phyloP scores from a whole-genome alignment of 2,888 invertebrate species.

The Eubasilissa splendida region DNA sequence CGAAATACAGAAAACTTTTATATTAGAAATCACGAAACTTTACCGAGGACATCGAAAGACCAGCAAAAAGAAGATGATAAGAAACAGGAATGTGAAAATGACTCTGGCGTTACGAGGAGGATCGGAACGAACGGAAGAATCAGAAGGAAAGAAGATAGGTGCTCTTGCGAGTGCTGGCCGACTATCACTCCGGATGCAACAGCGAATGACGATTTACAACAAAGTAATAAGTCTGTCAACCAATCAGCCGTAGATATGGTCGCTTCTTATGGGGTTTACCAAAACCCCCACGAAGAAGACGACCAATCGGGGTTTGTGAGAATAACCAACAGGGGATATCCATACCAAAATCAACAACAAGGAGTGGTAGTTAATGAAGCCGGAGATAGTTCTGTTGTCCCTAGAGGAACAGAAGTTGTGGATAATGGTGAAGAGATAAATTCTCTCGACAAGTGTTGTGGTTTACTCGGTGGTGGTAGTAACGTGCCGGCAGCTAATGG shows the following conservation, averaged over 20 bases:
- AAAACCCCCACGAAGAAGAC: conserved; percentile 66
- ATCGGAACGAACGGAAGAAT: conserved; percentile 60
- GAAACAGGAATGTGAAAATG: conserved; percentile 59
- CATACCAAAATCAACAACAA: conserved; percentile 65
- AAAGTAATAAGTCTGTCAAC: conserved; percentile 68
- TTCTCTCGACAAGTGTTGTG: conserved; percentile 67
- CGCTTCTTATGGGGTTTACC: conserved; percentile 72
- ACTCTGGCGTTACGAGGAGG: conserved; percentile 48
- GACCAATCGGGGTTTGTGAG: conserved; percentile 71
- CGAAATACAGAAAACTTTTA: conserved; percentile 63
- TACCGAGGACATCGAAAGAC: conserved; percentile 70
- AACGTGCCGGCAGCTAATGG: conserved; percentile 63
- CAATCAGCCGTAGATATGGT: conserved; percentile 72
- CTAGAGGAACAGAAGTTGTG: conserved; percentile 48
- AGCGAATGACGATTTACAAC: conserved; percentile 63
- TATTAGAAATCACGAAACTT: conserved; percentile 63
- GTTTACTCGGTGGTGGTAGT: conserved; percentile 62
- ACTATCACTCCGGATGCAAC: conserved; percentile 59
- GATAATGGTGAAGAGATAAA: conserved; percentile 61
- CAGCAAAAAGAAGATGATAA: conserved; percentile 70
- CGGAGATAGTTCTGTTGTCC: conserved; percentile 70
- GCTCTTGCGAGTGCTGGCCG: conserved; percentile 73
- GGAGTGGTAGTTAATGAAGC: conserved; percentile 73
- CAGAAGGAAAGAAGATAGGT: conserved; percentile 68
- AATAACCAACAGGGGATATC: conserved; percentile 66